Percentiles rank a stretch among this genome's conserved stretches.
These are phyloP conservation scores for Tromatobia lineatoria DNA, from an alignment of 2,888 invertebrate species.

Conservation along the genomic window DNA sequence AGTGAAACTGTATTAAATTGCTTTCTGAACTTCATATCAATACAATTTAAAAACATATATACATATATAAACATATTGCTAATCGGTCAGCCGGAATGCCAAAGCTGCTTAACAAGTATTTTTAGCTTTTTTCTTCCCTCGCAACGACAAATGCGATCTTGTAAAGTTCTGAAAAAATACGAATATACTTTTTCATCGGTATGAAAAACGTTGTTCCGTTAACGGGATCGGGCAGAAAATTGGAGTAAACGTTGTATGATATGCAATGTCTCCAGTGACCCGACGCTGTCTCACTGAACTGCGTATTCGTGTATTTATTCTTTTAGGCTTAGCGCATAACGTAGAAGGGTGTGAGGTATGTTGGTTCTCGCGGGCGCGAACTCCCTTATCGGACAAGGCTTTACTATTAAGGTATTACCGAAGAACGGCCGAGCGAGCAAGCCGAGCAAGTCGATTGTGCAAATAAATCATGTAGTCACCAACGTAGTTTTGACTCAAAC, in stretches of 20 bases:
- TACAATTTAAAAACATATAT: neutral
- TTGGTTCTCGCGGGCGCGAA: constrained; percentile 37
- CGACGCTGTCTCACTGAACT: constrained; percentile 39
- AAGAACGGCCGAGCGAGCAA: neutral
- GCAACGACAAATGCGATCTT: constrained; percentile 1
- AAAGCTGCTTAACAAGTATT: constrained; percentile 64
- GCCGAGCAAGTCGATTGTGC: constrained; percentile 29
- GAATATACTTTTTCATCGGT: constrained; percentile 14
- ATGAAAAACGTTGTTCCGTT: constrained; percentile 42
- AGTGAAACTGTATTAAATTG: neutral
- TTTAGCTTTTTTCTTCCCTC: constrained; percentile 61
- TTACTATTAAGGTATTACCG: constrained; percentile 33
- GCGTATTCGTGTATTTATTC: constrained; percentile 50
- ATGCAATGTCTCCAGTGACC: constrained; percentile 48
- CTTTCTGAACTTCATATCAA: neutral
- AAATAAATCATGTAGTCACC: constrained; percentile 5
- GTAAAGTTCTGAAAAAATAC: constrained; percentile 3
- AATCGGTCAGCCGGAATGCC: constrained; percentile 47
- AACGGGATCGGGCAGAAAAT: constrained; percentile 26
- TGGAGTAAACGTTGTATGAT: constrained; percentile 39
- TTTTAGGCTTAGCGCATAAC: constrained; percentile 35
- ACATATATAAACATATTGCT: constrained; percentile 24
- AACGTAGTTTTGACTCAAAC: neutral
- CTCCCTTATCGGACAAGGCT: neutral
- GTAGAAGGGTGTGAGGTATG: constrained; percentile 59